Base-by-base conservation (phyloP, 2,888 invertebrate species). In the Sarcophaga rosellei region DNA sequence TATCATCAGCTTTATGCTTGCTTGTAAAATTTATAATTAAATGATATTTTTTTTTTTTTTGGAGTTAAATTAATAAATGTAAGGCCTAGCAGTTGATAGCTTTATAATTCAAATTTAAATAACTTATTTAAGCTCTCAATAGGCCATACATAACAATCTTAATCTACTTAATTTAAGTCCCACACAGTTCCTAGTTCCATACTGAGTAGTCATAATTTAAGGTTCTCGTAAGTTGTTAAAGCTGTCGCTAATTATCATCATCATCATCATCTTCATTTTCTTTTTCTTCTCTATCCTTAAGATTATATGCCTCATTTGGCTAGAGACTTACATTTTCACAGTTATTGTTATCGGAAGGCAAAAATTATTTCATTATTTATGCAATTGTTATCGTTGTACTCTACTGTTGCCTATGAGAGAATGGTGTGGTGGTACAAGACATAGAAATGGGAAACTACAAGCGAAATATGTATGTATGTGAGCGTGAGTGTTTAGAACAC, bases 301-400 rank as follows among this genome's bases (percentile, higher is more conserved):
- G 20, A 57, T 25, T 59, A 11, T 61, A 12, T 20, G 72, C 59
- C 61, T 44, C 12, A 8, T 21, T 73, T 53, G 12, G 12, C 53
- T 53, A 15, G 12, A 17, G 53, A 17, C 17, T 17, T 53, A 15
- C 3, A 12, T 15, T 53, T 17, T 17, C 1, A 15, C 4, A 15
- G 8, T 35, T 53, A 57, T 65, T 72, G 57, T 70, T 63, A 72
- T 25, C 79, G 63, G 79, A 65, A 79, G 79, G 45, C 79, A 44
- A 35, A 72, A 73, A 80, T 80, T 79, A 79, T 79, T 79, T 72
- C 57, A 72, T 80, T 80, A 66, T 70, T 62, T 57, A 70, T 66
- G 80, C 80, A 59, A 59, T 65, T 66, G 44, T 76, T 59, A 23
- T 65, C 53, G 10, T 35, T 65, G 47, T 53, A 25, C 57, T 35